These are phyloP conservation scores for Lysandra coridon DNA, from an alignment of 2,888 invertebrate species.

Conservation along the genomic window DNA sequence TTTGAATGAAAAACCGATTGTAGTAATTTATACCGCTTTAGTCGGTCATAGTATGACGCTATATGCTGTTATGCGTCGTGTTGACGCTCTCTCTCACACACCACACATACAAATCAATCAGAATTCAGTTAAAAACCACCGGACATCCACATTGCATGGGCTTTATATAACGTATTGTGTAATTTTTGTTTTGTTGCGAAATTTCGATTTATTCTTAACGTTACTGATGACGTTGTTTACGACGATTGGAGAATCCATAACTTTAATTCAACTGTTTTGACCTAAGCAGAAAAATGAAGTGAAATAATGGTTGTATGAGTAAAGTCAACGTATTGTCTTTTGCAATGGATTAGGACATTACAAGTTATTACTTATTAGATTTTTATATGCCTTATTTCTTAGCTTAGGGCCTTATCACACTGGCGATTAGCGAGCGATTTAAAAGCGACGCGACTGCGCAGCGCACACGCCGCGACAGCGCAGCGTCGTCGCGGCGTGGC, in stretches of 20 bases:
- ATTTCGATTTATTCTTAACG: constrained; percentile 21
- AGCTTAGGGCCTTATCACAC: too few relatives aligned
- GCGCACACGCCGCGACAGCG: too few relatives aligned
- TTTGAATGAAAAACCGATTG: constrained; percentile 17
- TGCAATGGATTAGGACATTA: too few relatives aligned
- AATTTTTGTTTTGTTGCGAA: constrained; percentile 27
- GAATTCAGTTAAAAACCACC: constrained; percentile 42
- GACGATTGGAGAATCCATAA: not conserved
- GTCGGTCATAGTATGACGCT: constrained; percentile 11
- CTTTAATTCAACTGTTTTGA: not conserved
- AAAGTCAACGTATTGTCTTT: too few relatives aligned
- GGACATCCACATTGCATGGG: constrained; percentile 38
- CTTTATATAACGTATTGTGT: constrained; percentile 44
- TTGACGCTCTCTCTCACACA: constrained; percentile 52
- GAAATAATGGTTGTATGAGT: too few relatives aligned
- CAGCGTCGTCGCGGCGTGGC: too few relatives aligned
- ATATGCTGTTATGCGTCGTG: constrained; percentile 46
- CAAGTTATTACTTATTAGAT: too few relatives aligned
- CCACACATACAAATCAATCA: constrained; percentile 54
- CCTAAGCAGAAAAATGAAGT: too few relatives aligned
- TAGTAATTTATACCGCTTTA: not conserved
- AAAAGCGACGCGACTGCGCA: too few relatives aligned
- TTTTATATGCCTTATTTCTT: too few relatives aligned
- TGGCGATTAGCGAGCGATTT: too few relatives aligned
- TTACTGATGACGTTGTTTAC: not conserved